Percentiles rank a stretch among this genome's conserved stretches.
Evolutionary conservation across 2,797 vertebrate genomes (phyloP).

Genomic region (Chaetodon trifasciatus): DNA sequence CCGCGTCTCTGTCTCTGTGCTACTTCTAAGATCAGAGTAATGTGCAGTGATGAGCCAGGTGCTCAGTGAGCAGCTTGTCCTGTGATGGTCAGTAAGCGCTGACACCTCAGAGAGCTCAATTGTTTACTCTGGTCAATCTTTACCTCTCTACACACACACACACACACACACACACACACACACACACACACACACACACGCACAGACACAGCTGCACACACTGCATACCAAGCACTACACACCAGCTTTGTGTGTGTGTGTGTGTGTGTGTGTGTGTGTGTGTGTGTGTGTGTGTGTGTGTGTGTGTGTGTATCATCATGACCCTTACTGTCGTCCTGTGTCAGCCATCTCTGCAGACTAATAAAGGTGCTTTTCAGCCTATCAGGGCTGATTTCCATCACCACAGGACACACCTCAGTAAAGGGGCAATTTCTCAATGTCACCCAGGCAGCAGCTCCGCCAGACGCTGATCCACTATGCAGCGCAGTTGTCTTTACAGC

Average conservation of each 20-base stretch:
- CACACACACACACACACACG: constrained; percentile 12
- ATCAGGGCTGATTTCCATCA: constrained; percentile 69
- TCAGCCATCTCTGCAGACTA: constrained; percentile 61
- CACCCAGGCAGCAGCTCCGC: constrained; percentile 49
- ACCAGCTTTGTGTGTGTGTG: neutral
- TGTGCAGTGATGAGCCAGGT: constrained; percentile 41
- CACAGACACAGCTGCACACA: constrained; percentile 11
- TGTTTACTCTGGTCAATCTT: constrained; percentile 48
- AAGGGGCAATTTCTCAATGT: constrained; percentile 72
- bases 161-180: constrained; percentile 6
- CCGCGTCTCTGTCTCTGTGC: neutral
- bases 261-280: neutral
- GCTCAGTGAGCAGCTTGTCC: constrained; percentile 12
- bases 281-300: too few relatives aligned
- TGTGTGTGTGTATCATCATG: constrained; percentile 41
- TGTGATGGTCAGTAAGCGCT: constrained; percentile 41
- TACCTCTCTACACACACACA: constrained; percentile 8
- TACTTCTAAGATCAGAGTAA: constrained; percentile 34
- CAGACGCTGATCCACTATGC: constrained; percentile 41
- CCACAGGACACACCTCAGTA: constrained; percentile 61
- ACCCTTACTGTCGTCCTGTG: constrained; percentile 44
- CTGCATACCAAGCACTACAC: constrained; percentile 27
- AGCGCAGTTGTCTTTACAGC: constrained; percentile 39
- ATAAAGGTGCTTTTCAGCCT: constrained; percentile 72
- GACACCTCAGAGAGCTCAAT: constrained; percentile 44